phyloP scores from a whole-genome alignment of 2,113 vertebrate species.

The Urocitellus parryii region DNA sequence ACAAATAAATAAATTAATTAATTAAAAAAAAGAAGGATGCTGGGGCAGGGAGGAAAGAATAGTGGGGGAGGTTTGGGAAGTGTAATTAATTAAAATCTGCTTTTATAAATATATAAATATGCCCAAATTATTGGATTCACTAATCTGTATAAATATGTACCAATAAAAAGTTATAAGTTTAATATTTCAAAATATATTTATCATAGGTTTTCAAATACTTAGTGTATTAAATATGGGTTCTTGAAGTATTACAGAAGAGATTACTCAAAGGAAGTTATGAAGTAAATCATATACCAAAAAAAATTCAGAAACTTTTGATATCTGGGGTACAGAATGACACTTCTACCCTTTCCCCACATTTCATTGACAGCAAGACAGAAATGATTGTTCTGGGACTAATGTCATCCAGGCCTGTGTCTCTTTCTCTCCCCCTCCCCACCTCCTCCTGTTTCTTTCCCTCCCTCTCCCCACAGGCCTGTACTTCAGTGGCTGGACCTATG shows the following conservation, averaged over 20 bases:
- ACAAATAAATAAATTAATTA: too few relatives aligned
- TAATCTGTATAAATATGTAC: not conserved
- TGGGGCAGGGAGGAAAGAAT: not conserved
- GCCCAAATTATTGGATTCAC: not conserved
- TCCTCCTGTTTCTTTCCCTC: not conserved
- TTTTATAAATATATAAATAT: not conserved
- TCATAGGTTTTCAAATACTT: slow-evolving; percentile 30
- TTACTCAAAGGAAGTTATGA: slow-evolving; percentile 3
- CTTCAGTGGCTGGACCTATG: too few relatives aligned
- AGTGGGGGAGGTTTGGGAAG: not conserved
- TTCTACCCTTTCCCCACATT: not conserved
- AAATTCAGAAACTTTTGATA: not conserved
- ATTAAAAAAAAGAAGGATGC: not conserved
- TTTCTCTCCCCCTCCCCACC: not conserved
- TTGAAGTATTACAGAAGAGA: slow-evolving; percentile 52
- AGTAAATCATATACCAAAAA: slow-evolving; percentile 20
- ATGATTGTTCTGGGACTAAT: not conserved
- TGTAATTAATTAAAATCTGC: not conserved
- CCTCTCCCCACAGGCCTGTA: not conserved
- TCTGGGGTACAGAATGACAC: not conserved
- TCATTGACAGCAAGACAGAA: not conserved
- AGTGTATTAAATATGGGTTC: slow-evolving; percentile 13
- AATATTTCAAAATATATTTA: slow-evolving; percentile 13
- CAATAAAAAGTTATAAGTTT: not conserved
- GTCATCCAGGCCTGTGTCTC: not conserved